Percentiles rank a stretch among this genome's conserved stretches.
Conservation (phyloP, 2,888 invertebrate genomes). For the Heliconius charithonia region DNA sequence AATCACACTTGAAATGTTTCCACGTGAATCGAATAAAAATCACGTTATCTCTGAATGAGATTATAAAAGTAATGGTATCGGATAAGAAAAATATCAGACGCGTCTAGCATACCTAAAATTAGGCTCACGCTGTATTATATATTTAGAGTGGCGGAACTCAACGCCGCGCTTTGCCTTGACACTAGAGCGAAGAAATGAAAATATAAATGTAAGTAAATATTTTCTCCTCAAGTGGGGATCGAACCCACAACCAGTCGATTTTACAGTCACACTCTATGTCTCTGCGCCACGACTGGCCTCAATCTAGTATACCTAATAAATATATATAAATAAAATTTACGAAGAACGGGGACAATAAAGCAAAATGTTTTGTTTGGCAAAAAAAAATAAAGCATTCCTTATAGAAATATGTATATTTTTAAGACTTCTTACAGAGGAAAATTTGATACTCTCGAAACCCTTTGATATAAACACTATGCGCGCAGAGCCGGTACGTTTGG, state of each 20-base stretch:
- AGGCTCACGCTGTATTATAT: too few species aligned
- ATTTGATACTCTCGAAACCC: slow-evolving; percentile 20
- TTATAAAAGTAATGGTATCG: neutral
- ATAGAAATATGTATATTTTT: neutral
- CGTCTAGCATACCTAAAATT: neutral
- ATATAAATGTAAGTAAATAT: too few species aligned
- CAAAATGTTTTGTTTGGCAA: too few species aligned
- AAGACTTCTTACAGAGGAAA: neutral
- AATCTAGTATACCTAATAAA: neutral
- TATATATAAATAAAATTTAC: neutral
- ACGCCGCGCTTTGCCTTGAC: too few species aligned
- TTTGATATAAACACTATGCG: slow-evolving; percentile 50
- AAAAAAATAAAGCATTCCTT: too few species aligned
- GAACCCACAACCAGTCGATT: too few species aligned
- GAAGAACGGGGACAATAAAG: too few species aligned
- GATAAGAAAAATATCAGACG: neutral
- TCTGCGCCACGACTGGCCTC: too few species aligned
- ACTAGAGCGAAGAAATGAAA: too few species aligned
- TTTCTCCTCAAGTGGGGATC: too few species aligned
- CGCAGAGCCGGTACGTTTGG: slow-evolving; percentile 55
- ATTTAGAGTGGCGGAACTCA: too few species aligned
- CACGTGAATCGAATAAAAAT: slow-evolving; percentile 9
- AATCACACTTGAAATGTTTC: neutral
- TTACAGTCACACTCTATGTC: too few species aligned
- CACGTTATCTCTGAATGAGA: neutral